These are phyloP conservation scores for Clarias fuscus DNA, from an alignment of 2,797 vertebrate species.

Conservation along the genomic window DNA sequence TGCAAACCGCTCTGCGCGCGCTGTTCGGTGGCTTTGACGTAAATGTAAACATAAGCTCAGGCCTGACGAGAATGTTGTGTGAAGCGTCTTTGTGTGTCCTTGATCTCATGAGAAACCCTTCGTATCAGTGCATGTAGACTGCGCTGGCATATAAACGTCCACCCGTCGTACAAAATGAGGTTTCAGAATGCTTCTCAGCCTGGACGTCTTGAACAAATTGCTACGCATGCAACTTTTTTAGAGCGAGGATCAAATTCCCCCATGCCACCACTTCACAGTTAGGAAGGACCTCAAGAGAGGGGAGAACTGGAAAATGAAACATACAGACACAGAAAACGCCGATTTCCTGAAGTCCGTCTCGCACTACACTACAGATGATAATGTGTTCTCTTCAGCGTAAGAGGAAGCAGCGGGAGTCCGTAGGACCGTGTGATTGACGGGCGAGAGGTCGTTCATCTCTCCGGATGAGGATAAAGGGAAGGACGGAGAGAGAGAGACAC, in stretches of 20 bases:
- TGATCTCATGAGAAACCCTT: neutral
- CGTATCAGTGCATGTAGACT: neutral
- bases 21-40: constrained; percentile 47
- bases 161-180: constrained; percentile 54
- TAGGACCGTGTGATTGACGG: constrained; percentile 79
- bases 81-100: constrained; percentile 2
- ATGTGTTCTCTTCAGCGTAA: constrained; percentile 74
- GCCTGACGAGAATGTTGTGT: constrained; percentile 35
- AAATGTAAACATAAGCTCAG: constrained; percentile 48
- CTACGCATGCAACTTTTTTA: constrained; percentile 71
- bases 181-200: constrained; percentile 40
- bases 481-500: constrained; percentile 96
- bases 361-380: constrained; percentile 75
- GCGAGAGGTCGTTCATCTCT: constrained; percentile 95
- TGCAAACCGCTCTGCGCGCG: neutral
- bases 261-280: constrained; percentile 1
- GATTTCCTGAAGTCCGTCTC: neutral
- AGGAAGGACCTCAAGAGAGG: neutral
- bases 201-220: constrained; percentile 58
- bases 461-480: constrained; percentile 97
- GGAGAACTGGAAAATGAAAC: neutral
- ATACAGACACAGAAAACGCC: constrained; percentile 11
- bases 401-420: constrained; percentile 78
- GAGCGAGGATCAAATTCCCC: neutral
- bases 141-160: constrained; percentile 41